phyloP scores from a whole-genome alignment of 2,888 invertebrate species.

The Mythimna ferrago region DNA sequence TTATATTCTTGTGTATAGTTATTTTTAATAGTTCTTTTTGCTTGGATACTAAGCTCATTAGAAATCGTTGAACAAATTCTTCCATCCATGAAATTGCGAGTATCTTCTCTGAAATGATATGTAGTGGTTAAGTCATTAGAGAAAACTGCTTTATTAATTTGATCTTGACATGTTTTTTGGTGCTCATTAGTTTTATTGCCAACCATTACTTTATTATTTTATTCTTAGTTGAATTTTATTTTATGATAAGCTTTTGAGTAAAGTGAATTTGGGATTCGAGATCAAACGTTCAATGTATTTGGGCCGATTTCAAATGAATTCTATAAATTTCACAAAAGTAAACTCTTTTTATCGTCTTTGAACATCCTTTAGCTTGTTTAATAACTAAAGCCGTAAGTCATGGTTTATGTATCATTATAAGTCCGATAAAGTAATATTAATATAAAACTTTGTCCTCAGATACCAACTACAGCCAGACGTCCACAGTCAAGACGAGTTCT shows the following conservation, averaged over 20 bases:
- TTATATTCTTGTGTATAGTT: conserved; percentile 16
- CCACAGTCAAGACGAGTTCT: conserved; percentile 88
- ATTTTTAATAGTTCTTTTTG: conserved; percentile 26
- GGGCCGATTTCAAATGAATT: not conserved
- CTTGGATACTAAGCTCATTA: conserved; percentile 23
- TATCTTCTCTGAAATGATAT: conserved; percentile 17
- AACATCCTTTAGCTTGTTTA: too few species aligned
- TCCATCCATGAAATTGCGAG: conserved; percentile 38
- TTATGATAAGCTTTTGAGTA: not conserved
- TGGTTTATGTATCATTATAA: not conserved
- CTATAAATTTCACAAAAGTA: not conserved
- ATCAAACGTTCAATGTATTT: not conserved
- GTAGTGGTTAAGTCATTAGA: conserved; percentile 13
- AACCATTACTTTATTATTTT: not conserved
- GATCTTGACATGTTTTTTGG: conserved; percentile 21
- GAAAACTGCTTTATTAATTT: conserved; percentile 25
- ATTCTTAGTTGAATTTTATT: not conserved
- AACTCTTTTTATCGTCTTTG: too few species aligned
- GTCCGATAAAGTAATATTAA: not conserved
- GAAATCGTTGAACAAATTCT: conserved; percentile 20
- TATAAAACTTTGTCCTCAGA: conserved; percentile 75
- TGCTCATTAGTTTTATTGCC: conserved; percentile 6
- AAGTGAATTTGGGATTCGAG: not conserved
- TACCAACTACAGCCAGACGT: conserved; percentile 89
- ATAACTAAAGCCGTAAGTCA: too few species aligned